phyloP scores from a whole-genome alignment of 2,113 vertebrate genomes.

The Malurus cyaneus region DNA sequence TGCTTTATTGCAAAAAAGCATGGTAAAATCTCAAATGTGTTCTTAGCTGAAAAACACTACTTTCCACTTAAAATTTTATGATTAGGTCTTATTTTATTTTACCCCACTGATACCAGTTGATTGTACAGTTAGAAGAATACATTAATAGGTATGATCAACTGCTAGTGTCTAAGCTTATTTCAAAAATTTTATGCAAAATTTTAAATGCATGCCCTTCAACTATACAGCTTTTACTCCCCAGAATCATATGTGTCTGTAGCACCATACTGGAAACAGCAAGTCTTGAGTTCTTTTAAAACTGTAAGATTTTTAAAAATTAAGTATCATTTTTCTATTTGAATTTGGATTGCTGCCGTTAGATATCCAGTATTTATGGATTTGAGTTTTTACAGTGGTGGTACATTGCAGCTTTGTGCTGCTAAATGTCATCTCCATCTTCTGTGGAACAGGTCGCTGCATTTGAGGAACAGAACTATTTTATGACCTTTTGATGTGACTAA shows the following conservation, averaged over 20 bases:
- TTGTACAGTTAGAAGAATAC: background rate
- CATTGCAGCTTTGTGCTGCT: background rate
- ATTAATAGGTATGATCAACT: fast-evolving
- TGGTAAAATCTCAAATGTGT: background rate
- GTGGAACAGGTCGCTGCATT: background rate
- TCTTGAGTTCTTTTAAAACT: background rate
- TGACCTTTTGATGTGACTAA: background rate
- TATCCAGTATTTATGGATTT: background rate
- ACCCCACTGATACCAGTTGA: background rate
- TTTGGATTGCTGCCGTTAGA: background rate
- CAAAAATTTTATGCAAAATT: background rate
- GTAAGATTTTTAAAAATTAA: background rate
- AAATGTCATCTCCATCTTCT: background rate
- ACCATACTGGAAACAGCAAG: background rate
- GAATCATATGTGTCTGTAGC: background rate
- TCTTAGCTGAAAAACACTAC: background rate
- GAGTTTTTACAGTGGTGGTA: background rate
- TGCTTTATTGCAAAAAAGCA: background rate
- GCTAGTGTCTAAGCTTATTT: background rate
- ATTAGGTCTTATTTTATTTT: background rate
- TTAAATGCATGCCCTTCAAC: background rate
- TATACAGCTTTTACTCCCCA: background rate
- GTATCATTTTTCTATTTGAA: background rate
- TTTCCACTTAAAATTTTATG: background rate
- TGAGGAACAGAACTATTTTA: background rate